Evolutionary conservation across 2,888 invertebrate genomes (phyloP), one percentile per base, ranked within the genome.

Genomic region (Amorpha juglandis): DNA sequence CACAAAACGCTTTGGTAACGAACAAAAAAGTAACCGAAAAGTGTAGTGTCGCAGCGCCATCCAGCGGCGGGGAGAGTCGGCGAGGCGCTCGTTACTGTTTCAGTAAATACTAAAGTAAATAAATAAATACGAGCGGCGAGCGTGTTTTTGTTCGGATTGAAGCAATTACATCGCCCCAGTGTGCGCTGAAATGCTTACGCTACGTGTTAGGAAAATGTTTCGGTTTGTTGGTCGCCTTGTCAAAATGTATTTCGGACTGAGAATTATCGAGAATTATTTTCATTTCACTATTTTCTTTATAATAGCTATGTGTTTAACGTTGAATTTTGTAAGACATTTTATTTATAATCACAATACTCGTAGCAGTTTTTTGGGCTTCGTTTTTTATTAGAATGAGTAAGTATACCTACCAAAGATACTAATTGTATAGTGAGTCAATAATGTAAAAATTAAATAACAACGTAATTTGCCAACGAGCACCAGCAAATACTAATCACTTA

Each of bases 41-140:
- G 64, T 67, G 66, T 63, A 66, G 68, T 66, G 67, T 68, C 70
- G 70, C 70, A n/a, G n/a, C n/a, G n/a, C n/a, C n/a, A n/a, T n/a
- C n/a, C n/a, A n/a, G n/a, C 68, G 63, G 69, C 69, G 47, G 48
- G 66, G 70, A 65, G 68, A 67, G 71, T 75, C 71, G 74, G 38
- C 63, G 19, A 67, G 68, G 69, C 73, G 69, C 84, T 84, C 85
- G 85, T 84, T 85, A 81, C 82, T 88, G 89, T 89, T 89, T 79
- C 86, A 87, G 87, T 90, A 92, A 89, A 91, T 91, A 91, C 83
- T 58, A 81, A 84, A 84, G 89, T 91, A 92, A 92, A 91, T 92
- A 92, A 92, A 92, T 92, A 92, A 92, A 92, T 91, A 91, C 81
- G 81, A 82, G 71, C 73, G 68, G 69, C 67, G 84, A 75, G 80